Conservation (phyloP, 2,888 invertebrate species). For the Masnerella sp. region DNA sequence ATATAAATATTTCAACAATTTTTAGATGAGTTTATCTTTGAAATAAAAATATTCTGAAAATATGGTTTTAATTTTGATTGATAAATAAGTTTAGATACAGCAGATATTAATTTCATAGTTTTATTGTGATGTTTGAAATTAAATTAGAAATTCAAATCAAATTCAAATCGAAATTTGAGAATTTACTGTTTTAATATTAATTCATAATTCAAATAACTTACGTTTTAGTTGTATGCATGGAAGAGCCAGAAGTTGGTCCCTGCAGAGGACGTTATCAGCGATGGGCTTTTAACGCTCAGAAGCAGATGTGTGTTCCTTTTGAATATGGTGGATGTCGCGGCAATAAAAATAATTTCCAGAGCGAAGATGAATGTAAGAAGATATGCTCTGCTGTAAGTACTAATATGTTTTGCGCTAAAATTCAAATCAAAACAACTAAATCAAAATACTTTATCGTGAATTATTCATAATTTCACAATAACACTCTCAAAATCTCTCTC, state of each 20-base stretch:
- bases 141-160: background rate
- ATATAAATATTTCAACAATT: no score
- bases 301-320: conserved; percentile 90
- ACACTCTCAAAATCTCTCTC: no score
- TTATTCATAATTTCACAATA: no score
- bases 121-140: no score
- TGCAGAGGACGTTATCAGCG: conserved; percentile 92
- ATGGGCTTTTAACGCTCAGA: conserved; percentile 89
- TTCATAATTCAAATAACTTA: background rate
- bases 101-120: no score
- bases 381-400: conserved; percentile 82
- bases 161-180: background rate
- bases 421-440: no score
- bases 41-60: no score
- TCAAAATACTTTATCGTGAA: no score
- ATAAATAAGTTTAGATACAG: no score
- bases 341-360: conserved; percentile 93
- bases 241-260: conserved; percentile 87
- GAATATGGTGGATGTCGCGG: conserved; percentile 94
- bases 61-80: no score
- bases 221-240: conserved; percentile 87
- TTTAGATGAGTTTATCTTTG: no score
- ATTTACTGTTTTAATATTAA: background rate
- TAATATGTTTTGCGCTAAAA: no score
- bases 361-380: conserved; percentile 86